A percentile compares a stretch with the other conserved stretches of the same genome.
These are phyloP conservation scores for Orthosia incerta DNA, from an alignment of 2,888 invertebrate species.

Conservation along the genomic window DNA sequence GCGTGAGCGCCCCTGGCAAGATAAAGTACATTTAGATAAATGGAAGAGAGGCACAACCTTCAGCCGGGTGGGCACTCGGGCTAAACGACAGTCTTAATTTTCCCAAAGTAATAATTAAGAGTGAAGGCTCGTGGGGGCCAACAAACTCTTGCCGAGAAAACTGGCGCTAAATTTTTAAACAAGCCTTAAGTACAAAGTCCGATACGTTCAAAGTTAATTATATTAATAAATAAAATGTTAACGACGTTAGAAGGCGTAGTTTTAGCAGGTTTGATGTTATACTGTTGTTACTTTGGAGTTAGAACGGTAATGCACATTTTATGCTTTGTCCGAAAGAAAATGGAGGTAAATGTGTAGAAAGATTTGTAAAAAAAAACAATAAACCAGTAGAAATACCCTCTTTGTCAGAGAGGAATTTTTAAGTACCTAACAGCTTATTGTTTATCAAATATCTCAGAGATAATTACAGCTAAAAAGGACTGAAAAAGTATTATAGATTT, in stretches of 20 bases:
- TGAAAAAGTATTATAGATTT: not conserved
- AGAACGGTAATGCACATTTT: constrained; percentile 50
- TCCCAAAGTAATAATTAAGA: constrained; percentile 91
- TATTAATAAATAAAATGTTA: constrained; percentile 85
- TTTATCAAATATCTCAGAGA: not conserved
- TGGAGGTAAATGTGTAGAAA: not conserved
- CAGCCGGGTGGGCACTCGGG: constrained; percentile 85
- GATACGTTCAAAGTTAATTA: constrained; percentile 88
- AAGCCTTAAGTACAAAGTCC: constrained; percentile 89
- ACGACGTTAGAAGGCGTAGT: constrained; percentile 68
- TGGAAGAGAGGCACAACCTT: constrained; percentile 86
- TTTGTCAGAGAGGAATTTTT: not conserved
- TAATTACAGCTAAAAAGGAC: not conserved
- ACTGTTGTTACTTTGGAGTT: constrained; percentile 26
- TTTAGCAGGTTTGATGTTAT: constrained; percentile 52
- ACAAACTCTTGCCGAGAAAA: constrained; percentile 79
- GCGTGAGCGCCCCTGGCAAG: constrained; percentile 79
- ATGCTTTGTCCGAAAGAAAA: constrained; percentile 28
- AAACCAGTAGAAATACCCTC: not conserved
- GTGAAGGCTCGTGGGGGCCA: constrained; percentile 87
- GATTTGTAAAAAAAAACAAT: not conserved
- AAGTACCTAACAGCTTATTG: not conserved
- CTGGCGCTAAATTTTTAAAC: constrained; percentile 89
- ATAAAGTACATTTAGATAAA: constrained; percentile 91
- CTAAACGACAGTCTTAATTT: constrained; percentile 91